Conservation (phyloP, 1,140 invertebrate species). For the Orchestia grillus region DNA sequence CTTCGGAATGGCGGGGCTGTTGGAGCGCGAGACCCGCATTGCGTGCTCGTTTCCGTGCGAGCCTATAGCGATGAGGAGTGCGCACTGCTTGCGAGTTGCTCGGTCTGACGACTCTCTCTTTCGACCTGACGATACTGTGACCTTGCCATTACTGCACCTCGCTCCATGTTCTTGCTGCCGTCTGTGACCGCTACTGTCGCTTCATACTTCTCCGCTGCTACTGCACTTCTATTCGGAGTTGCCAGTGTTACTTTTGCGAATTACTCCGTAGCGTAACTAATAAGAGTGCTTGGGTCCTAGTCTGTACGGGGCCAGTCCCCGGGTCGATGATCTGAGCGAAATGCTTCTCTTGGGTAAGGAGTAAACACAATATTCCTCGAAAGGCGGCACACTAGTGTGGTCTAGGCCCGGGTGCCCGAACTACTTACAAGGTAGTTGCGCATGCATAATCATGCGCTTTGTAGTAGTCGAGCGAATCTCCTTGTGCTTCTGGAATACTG, state of each 20-base stretch:
- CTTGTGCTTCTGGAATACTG: not conserved
- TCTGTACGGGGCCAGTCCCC: too few relatives aligned
- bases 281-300: too few relatives aligned
- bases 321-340: too few relatives aligned
- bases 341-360: too few relatives aligned
- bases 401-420: too few relatives aligned
- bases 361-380: too few relatives aligned
- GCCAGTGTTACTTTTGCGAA: too few relatives aligned
- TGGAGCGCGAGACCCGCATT: not conserved
- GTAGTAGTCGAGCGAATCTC: not conserved
- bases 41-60: not conserved
- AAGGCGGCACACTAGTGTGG: too few relatives aligned
- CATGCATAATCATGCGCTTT: not conserved
- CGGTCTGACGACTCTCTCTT: not conserved
- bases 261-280: too few relatives aligned
- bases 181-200: not conserved
- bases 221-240: not conserved
- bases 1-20: not conserved
- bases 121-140: not conserved
- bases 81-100: constrained; percentile 1
- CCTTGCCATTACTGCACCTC: constrained; percentile 10
- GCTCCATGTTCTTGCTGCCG: not conserved
- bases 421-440: too few relatives aligned
- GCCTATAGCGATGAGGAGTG: not conserved
- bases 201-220: not conserved